Evolutionary conservation across 2,113 vertebrate species (phyloP), one percentile per base, ranked within the genome.

Genomic region (Sylvilagus bachmani): DNA sequence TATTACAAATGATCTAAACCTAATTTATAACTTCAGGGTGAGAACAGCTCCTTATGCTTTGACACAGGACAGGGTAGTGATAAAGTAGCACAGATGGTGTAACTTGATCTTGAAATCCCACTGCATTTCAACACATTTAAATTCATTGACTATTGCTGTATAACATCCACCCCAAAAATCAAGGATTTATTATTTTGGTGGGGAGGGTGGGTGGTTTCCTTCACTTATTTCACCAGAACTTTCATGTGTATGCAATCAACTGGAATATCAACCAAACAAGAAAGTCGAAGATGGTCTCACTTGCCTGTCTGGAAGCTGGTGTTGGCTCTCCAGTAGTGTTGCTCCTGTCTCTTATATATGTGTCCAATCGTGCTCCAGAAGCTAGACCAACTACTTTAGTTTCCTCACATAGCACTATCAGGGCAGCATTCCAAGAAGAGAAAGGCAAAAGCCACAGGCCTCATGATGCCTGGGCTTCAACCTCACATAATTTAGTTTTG

Each of bases 1-100:
- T 81, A 78, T 3, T 94, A 49, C 17, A 73, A 95, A 85, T 78
- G 69, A 94, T 21, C 49, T 64, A 24, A 91, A 36, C 38, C 27
- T 87, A 38, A 94, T 44, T 58, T 86, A 44, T 74, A 74, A 29
- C 19, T 51, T 7, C 38, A 55, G 19, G 1, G 1, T 82, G 13
- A 89, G 84, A 91, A 71, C n/a, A 86, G 66, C 31, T 86, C 38
- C 61, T 58, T 77, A 11, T 75, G 33, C 14, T 92, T 74, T 75
- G 66, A 67, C 16, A 44, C 0, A 10, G 24, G 10, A 27, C 77
- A 80, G 4, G 2, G 1, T 24, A 21, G 71, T 36, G 24, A 77
- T 66, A 38, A 70, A 51, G 31, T 51, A 36, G 5, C 36, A 53
- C 33, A 83, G 51, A 87, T 75, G 53, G 58, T 10, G 2, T 74